Base-by-base conservation (phyloP, 2,797 vertebrate species). In the Rhinella marina region DNA sequence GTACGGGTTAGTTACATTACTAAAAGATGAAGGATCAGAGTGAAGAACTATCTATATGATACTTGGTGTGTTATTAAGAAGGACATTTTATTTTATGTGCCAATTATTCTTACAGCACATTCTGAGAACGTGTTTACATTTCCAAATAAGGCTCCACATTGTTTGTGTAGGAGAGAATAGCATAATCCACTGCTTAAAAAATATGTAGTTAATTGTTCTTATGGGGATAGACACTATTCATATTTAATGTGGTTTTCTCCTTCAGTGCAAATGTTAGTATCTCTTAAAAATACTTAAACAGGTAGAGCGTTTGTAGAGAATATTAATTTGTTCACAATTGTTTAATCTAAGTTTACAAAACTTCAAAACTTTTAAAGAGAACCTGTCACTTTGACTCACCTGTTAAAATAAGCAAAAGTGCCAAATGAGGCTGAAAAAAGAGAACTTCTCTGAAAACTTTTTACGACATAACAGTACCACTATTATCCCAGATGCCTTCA, bases 201-300 rank as follows among this genome's bases (percentile, higher is more conserved):
- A 57, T 56, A 56, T 79, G 52, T 29, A 25, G 14, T 19, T 79
- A 79, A 79, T 79, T 79, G 54, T 59, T 21, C 77, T 79, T 79
- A 78, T 54, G 77, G 25, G 77, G 52, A 59, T 32, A 79, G 77
- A 57, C 5, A 27, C 25, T 32, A 79, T 79, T 79, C 77, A 79
- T 59, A 79, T 79, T 79, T 79, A 79, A 79, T 79, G 54, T 32
- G 77, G 54, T 77, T 76, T 77, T 16, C 75, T 77, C 75, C 75
- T 77, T 77, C n/a, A 25, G 75, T 77, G 50, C 75, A 76, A 76
- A 76, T 76, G 75, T 79, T 59, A 59, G 77, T 79, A 76, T n/a
- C 52, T 79, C 52, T 59, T 79, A 79, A 79, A 79, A 57, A 57
- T 79, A 79, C 32, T 29, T 17, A 57, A 79, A 79, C 32, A 79